Evolutionary conservation across 2,113 vertebrate species (phyloP), one percentile per base, ranked within the genome.

Genomic region (Brevimyrus niger): DNA sequence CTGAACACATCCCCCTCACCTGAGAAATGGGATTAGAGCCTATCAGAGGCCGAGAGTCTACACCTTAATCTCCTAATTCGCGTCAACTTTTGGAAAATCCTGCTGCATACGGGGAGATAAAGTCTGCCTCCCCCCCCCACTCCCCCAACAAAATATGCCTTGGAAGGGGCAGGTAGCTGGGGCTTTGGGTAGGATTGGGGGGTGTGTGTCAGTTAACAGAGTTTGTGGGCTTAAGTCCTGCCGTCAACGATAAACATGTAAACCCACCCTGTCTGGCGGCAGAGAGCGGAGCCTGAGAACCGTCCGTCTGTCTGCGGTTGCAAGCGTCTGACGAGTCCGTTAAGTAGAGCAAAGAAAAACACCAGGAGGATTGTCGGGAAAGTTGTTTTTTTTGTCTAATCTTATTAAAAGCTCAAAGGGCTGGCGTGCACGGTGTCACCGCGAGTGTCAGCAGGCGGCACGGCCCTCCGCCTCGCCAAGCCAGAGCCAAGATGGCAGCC

Each of bases 321-420:
- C 82, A 84, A 51, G 84, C n/a, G n/a, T 51, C 44, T 51, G 46
- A 86, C 27, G 9, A 27, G n/a, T 51, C 31, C 5, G 31, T 53
- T 31, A 53, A 31, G n/a, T 35, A n/a, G 8, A 87, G 50, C 7
- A 9, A 87, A 87, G 50, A 87, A 55, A 55, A 35, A 84, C 38
- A 84, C 82, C 82, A 53, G 47, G 31, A 61, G 38, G 51, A 61
- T 31, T 82, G 47, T 27, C 10, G 11, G 48, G 73, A 51, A 58
- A 84, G 65, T 87, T 53, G 31, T 42, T 87, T 87, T 42, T 87
- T 38, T 38, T 89, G 86, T 89, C 44, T 69, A 51, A 89, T 86
- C 61, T 87, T 87, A 76, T 89, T 87, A 89, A 87, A 89, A 89
- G 82, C 83, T 50, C 84, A 89, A 76, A 76, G 27, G 55, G 88